Evolutionary conservation across 2,888 invertebrate genomes (phyloP), one percentile per base, ranked within the genome.

Genomic region (Polymixis lichenea): DNA sequence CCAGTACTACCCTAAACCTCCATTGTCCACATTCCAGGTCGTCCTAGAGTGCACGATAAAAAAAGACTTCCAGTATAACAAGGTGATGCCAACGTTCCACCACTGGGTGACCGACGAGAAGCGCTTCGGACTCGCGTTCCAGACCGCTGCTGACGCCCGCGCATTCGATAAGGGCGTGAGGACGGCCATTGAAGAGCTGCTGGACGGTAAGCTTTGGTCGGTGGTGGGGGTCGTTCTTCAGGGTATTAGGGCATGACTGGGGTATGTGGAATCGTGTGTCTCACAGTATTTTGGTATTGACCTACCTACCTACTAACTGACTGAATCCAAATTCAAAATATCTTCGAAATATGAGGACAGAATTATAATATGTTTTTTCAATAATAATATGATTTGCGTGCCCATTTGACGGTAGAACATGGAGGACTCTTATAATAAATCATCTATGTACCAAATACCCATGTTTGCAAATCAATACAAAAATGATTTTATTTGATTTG

Each of bases 21-120:
- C 15, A 19, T 15, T 43, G 15, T 56, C 9, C 4, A 8, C 0
- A 25, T 89, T 89, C 3, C 96, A 99, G 99, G 98, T 98, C 92
- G 98, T 99, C 87, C 97, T 99, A 87, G 98, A 98, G 95, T 99
- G 99, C 97, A 98, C 98, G 71, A 98, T 99, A 93, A 99, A 99
- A 96, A 98, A 98, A 94, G 99, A 99, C 96, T 98, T 99, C 95
- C 98, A 99, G 94, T 99, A 99, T 97, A 98, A 99, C 96, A 99
- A 99, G 97, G 99, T 99, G 91, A 99, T 99, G 98, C 99, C 99
- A 53, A 99, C 99, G 65, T 99, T 99, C 97, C 99, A 99, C 97
- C 99, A 99, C 96, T 99, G 99, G 99, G 98, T 98, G 93, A 99
- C 99, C 32, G 99, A 99, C 77, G 99, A 99, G 96, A 98, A 99